Base-by-base conservation (phyloP, 2,888 invertebrate genomes). In the Coecobrya sp. region DNA sequence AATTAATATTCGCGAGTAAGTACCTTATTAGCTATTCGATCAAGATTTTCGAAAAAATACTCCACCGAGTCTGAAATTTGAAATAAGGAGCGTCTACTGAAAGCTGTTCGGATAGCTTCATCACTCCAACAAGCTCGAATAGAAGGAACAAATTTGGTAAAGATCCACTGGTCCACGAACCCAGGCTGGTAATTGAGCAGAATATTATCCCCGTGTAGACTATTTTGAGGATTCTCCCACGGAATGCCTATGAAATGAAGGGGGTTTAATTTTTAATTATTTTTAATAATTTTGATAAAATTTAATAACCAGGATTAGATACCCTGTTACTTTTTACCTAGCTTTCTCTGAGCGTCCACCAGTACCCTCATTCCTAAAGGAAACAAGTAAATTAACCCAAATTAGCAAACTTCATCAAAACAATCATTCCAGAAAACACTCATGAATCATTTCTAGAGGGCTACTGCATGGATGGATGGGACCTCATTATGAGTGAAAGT, bases 361-460 rank as follows among this genome's bases (percentile, higher is more conserved):
- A 99, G 96, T 94, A 99, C 99, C 96, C 98, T 98, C 97, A 99
- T 99, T 93, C 99, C 99, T 96, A 98, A 98, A 99, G 62, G 10
- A 62, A 79, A 49, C 8, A 13, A 19, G 11, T 22, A 45, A 45
- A 36, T 3, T 45, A 76, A 4, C 16, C 1, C 10, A 36, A 4
- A 36, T 36, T 36, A 36, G 2, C 36, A 36, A 4, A 4, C 7
- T 36, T 36, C 7, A 36, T 36, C 36, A 2, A 36, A 36, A 4
- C 36, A 36, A 36, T 36, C 36, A 36, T 4, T 36, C 3, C 2
- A 36, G 36, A 36, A 36, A 7, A 7, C 7, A 36, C 36, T 36
- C 36, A 36, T 36, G 2, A 36, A 36, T 36, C 70, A 27, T 13
- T 52, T 52, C 10, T 10, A 16, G 55, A n/a, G 4, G n/a, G 4